Evolutionary conservation across 2,888 invertebrate species (phyloP).

Genomic region (Rotaria macrura): DNA sequence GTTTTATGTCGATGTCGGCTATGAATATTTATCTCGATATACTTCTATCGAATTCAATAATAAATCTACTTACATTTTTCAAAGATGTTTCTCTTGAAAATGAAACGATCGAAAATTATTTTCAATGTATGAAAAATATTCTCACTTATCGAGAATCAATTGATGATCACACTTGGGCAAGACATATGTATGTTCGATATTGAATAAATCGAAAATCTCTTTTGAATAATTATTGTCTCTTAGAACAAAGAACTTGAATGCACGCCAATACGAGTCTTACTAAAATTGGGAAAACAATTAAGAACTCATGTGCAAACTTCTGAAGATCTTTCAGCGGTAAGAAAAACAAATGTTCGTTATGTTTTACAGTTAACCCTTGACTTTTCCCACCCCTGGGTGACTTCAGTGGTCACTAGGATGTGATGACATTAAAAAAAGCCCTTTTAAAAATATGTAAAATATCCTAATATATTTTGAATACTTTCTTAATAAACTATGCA

Average conservation of each 20-base stretch:
- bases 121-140: not conserved
- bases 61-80: not conserved
- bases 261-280: not conserved
- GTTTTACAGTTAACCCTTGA: no score
- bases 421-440: no score
- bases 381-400: no score
- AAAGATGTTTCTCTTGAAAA: not conserved
- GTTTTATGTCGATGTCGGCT: conserved; percentile 9
- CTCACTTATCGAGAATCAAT: not conserved
- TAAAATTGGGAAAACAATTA: not conserved
- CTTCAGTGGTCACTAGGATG: no score
- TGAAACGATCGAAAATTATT: not conserved
- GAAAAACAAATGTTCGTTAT: no score
- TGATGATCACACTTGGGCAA: not conserved
- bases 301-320: no score
- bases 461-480: no score
- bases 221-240: no score
- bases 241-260: conserved; percentile 19
- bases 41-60: not conserved
- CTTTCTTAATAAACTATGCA: no score
- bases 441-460: no score
- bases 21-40: not conserved
- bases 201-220: no score
- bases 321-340: no score
- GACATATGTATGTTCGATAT: not conserved